Evolutionary conservation across 2,113 vertebrate genomes (phyloP).

Genomic region (Tricholaema leucomelas): DNA sequence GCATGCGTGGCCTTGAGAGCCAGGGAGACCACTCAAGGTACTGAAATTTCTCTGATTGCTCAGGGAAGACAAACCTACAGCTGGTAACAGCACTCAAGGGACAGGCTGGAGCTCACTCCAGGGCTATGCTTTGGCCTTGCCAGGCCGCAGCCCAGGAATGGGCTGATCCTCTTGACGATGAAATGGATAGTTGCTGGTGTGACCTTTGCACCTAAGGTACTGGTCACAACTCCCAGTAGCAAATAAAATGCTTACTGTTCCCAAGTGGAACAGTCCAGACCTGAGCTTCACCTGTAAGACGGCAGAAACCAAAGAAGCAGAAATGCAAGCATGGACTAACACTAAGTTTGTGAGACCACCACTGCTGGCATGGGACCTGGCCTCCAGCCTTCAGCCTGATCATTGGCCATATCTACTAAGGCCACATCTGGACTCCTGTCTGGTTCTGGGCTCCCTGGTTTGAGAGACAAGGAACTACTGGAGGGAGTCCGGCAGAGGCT

Average conservation of each 20-base stretch:
- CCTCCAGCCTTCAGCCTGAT: neutral
- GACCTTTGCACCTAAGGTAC: neutral
- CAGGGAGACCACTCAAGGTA: neutral
- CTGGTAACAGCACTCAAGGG: neutral
- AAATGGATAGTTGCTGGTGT: neutral
- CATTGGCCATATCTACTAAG: too few relatives aligned
- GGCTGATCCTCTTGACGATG: neutral
- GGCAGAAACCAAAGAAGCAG: neutral
- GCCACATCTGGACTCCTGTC: too few relatives aligned
- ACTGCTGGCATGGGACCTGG: neutral
- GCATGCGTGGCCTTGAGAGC: neutral
- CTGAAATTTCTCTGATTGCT: neutral
- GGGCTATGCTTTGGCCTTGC: accelerated
- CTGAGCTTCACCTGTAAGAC: neutral
- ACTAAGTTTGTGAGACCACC: neutral
- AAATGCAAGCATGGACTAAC: neutral
- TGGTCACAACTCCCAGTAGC: neutral
- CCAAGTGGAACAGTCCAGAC: neutral
- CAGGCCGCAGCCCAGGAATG: accelerated
- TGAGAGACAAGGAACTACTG: too few relatives aligned
- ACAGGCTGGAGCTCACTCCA: neutral
- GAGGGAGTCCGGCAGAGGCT: too few relatives aligned
- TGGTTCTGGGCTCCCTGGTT: too few relatives aligned
- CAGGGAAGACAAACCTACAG: neutral
- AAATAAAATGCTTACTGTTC: slow-evolving; percentile 9